Conservation (phyloP, 2,888 invertebrate species). For the Scaptomyza parva region DNA sequence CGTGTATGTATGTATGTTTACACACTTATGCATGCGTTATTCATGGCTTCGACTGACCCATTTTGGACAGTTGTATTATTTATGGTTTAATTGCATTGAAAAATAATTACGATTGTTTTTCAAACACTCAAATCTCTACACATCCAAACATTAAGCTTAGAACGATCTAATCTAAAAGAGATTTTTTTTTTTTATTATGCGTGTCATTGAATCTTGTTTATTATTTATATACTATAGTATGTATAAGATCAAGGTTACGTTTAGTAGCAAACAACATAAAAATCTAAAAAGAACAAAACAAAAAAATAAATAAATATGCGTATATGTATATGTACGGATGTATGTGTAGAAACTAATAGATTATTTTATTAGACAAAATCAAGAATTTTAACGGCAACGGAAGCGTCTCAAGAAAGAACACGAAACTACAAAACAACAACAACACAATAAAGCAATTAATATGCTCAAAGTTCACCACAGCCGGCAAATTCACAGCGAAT, state of each 20-base stretch:
- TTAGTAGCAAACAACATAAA: slow-evolving; percentile 44
- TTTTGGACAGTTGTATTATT: background rate
- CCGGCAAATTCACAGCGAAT: slow-evolving; percentile 31
- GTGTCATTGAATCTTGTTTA: slow-evolving; percentile 7
- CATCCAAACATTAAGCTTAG: background rate
- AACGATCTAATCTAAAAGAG: background rate
- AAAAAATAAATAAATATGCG: background rate
- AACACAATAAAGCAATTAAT: slow-evolving; percentile 5
- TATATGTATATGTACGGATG: background rate
- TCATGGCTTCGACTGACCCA: background rate
- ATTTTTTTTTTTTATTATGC: background rate
- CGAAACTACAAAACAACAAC: slow-evolving; percentile 1
- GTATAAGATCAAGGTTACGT: slow-evolving; percentile 59
- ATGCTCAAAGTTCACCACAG: slow-evolving; percentile 50
- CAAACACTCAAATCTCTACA: background rate
- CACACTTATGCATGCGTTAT: background rate
- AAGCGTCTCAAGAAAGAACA: slow-evolving; percentile 32
- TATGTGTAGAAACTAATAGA: slow-evolving; percentile 33
- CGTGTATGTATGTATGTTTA: background rate
- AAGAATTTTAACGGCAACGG: slow-evolving; percentile 47
- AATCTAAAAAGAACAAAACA: slow-evolving; percentile 21
- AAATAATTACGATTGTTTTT: background rate
- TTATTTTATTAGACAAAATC: slow-evolving; percentile 47
- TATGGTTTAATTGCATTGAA: background rate
- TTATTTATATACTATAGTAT: no score